phyloP scores from a whole-genome alignment of 2,888 invertebrate genomes.

The Mechanitis mazaeus region DNA sequence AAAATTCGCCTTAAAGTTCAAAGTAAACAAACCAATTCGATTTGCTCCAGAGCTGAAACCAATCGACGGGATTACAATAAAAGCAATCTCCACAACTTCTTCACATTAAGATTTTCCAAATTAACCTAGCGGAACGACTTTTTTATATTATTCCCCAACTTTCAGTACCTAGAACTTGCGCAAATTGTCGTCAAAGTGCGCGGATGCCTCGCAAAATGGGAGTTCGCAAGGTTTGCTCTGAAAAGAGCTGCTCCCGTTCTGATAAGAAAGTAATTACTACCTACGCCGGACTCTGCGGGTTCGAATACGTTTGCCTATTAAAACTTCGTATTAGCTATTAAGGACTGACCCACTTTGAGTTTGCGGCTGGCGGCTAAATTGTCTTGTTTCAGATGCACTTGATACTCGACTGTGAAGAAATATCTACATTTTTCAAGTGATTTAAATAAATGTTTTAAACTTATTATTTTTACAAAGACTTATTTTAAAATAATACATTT shows the following conservation, averaged over 20 bases:
- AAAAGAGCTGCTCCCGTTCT: slow-evolving; percentile 24
- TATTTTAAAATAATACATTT: too few relatives aligned
- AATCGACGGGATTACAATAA: slow-evolving; percentile 18
- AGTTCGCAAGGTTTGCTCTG: slow-evolving; percentile 16
- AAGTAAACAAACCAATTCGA: slow-evolving; percentile 3
- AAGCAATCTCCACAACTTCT: slow-evolving; percentile 17
- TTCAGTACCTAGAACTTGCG: slow-evolving; percentile 18
- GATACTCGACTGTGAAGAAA: not conserved
- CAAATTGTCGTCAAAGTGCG: slow-evolving; percentile 22
- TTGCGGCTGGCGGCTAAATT: slow-evolving; percentile 4
- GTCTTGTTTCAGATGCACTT: slow-evolving; percentile 5
- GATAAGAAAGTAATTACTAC: slow-evolving; percentile 26
- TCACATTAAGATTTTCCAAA: slow-evolving; percentile 23
- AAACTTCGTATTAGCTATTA: slow-evolving; percentile 27
- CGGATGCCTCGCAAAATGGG: slow-evolving; percentile 21
- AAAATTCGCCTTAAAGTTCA: slow-evolving; percentile 1
- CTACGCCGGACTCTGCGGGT: slow-evolving; percentile 21
- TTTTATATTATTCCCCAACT: slow-evolving; percentile 19
- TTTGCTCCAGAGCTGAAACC: slow-evolving; percentile 11
- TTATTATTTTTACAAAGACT: too few relatives aligned
- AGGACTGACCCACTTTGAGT: slow-evolving; percentile 17
- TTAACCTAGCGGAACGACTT: slow-evolving; percentile 18
- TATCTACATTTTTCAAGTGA: not conserved
- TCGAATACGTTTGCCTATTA: slow-evolving; percentile 25
- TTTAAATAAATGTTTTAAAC: not conserved